Evolutionary conservation across 53 echinoderm and acorn worm species (phyloP), one percentile per base, ranked within the genome.

Genomic region (Stichopus horrens): DNA sequence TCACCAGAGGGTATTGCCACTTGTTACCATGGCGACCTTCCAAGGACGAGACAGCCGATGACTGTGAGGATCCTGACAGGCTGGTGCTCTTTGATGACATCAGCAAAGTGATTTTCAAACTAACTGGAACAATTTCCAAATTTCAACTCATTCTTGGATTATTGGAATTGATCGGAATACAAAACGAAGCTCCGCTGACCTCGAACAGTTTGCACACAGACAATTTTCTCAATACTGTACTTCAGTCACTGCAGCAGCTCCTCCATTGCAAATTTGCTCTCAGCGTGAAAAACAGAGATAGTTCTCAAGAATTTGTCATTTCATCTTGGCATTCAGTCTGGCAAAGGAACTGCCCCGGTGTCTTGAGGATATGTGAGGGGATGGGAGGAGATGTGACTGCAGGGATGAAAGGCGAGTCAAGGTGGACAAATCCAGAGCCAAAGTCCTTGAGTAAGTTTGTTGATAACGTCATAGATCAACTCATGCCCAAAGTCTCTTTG

Each of bases 51-150:
- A 98, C 94, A 2, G 94, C 95, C 75, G 98, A 98, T 54, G 95
- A 98, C 83, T 98, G 98, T 86, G 98, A 98, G 59, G 98, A 98
- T 88, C 98, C 98, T 6, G 98, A 98, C 16, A 90, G 97, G 11
- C 90, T 98, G 91, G 98, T 98, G 23, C 88, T 98, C 57, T 94
- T 95, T 77, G 98, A 98, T 79, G 98, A 98, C 86, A 92, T 98
- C 88, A 94, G 94, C 87, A 88, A 89, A 8, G 90, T 88, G 53
- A 89, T 98, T 9, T 92, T 95, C 86, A 94, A 89, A 78, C 88
- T 95, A 22, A 90, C 75, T 23, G 63, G 93, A 0, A 22, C 57
- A 9, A 83, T 91, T 58, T 58, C 89, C 16, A 94, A 93, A 18
- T 95, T 88, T 74, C 85, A 89, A 11, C 90, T 98, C 10, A 60